phyloP scores from a whole-genome alignment of 2,888 invertebrate genomes.

The Clepsis dumicolana region DNA sequence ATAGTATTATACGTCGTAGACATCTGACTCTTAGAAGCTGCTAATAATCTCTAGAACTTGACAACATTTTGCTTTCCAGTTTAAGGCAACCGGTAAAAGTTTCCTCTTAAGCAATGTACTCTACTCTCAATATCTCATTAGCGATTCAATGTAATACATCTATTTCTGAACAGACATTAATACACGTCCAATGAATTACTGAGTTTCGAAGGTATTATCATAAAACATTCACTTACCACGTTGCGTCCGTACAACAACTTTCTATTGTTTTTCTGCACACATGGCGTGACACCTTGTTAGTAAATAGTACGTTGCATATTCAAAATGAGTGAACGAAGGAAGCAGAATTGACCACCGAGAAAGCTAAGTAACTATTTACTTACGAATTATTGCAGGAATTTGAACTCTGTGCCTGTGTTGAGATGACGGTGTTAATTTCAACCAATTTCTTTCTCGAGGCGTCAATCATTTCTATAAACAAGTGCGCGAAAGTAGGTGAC shows the following conservation, averaged over 20 bases:
- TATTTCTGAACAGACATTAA: constrained; percentile 7
- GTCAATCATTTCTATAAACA: constrained; percentile 74
- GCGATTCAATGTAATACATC: constrained; percentile 10
- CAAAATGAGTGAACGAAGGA: constrained; percentile 48
- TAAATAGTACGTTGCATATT: constrained; percentile 43
- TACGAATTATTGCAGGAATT: constrained; percentile 10
- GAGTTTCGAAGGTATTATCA: constrained; percentile 18
- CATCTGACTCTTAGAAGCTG: no score
- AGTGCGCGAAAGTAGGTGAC: constrained; percentile 67
- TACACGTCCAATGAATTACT: neutral
- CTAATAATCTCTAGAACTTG: no score
- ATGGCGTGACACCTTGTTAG: constrained; percentile 5
- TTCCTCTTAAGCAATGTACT: neutral
- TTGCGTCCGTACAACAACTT: constrained; percentile 55
- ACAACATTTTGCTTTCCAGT: neutral
- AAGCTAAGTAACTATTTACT: constrained; percentile 24
- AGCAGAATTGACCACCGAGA: constrained; percentile 46
- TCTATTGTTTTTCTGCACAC: constrained; percentile 44
- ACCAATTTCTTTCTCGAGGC: constrained; percentile 66
- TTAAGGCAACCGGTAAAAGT: neutral
- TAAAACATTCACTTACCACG: constrained; percentile 48
- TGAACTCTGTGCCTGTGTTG: constrained; percentile 10
- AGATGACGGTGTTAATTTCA: constrained; percentile 35
- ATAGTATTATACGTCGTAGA: no score
- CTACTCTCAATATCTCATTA: neutral